These are phyloP conservation scores for Anseranas semipalmata DNA, from an alignment of 2,113 vertebrate genomes.

Conservation along the genomic window DNA sequence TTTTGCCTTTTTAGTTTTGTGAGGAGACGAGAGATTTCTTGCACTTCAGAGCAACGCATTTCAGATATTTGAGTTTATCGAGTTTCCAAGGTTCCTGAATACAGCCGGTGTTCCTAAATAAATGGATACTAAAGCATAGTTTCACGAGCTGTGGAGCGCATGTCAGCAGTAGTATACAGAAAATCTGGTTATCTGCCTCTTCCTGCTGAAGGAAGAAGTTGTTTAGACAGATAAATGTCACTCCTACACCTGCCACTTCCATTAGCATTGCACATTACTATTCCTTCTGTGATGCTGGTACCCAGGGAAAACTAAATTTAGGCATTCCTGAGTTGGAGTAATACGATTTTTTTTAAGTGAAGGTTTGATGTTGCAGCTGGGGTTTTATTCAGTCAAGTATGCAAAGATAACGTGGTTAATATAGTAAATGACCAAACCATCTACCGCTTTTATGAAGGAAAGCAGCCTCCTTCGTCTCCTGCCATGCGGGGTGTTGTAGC, in stretches of 20 bases:
- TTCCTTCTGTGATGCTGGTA: background rate
- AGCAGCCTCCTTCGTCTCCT: background rate
- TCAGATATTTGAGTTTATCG: background rate
- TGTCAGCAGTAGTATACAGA: background rate
- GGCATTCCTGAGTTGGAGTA: background rate
- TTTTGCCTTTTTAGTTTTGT: background rate
- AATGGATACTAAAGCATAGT: background rate
- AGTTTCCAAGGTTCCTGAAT: background rate
- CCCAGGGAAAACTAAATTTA: slow-evolving; percentile 15
- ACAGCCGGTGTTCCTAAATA: background rate
- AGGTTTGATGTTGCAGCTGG: background rate
- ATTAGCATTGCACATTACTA: background rate
- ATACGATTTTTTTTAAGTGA: background rate
- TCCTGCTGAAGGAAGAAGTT: slow-evolving; percentile 19
- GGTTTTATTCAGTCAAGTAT: background rate
- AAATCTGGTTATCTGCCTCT: background rate
- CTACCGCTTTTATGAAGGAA: background rate
- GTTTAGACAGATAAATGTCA: slow-evolving; percentile 14
- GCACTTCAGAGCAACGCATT: background rate
- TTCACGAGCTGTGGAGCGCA: background rate
- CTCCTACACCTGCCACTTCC: slow-evolving; percentile 26
- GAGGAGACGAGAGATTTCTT: background rate
- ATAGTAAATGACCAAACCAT: background rate
- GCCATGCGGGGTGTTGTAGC: background rate
- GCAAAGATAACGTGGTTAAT: background rate